Base-by-base conservation (phyloP, 1,140 invertebrate species). In the Ostrea denselamellosa region DNA sequence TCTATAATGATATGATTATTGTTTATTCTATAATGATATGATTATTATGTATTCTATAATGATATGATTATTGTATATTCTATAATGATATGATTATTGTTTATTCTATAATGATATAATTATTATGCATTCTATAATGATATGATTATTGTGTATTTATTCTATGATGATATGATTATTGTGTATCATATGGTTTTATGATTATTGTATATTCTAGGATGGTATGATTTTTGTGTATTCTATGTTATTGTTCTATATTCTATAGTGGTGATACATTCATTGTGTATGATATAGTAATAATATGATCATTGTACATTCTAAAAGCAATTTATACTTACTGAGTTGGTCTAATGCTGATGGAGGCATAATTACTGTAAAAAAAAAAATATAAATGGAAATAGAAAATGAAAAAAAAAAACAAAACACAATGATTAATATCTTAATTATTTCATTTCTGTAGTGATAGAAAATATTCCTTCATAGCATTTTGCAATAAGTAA, bases 311-410 rank as follows among this genome's bases (percentile, higher is more conserved):
- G 34, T 44, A 5, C 5, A 44, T 44, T 44, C 34, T 44, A 44
- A 81, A 4, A 77, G 87, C 9, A 77, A 56, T n/a, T n/a, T n/a
- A 81, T 89, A 95, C 94, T 94, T 94, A 95, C 95, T 99, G 0
- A 99, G 96, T 87, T 97, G 96, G 92, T 99, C 98, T 88, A 99
- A 94, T 8, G 98, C 98, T 81, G 98, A 99, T 17, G 98, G 98
- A 81, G 98, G 98, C 98, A 99, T 99, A 44, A 99, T 99, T 92
- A 99, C 98, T 99, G 92, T 53, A 95, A 94, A 90, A 90, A 90
- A 87, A 90, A 28, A 52, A 83, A 83, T 5, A 44, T 44, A 5
- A 44, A 44, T 44, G 34, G 34, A 44, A 44, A 2, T 2, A 44
- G 1, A 44, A 44, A 44, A 44, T 44, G 1, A 44, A 44, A 5